Evolutionary conservation across 2,797 vertebrate genomes (phyloP).

Genomic region (Lophura swinhoii): DNA sequence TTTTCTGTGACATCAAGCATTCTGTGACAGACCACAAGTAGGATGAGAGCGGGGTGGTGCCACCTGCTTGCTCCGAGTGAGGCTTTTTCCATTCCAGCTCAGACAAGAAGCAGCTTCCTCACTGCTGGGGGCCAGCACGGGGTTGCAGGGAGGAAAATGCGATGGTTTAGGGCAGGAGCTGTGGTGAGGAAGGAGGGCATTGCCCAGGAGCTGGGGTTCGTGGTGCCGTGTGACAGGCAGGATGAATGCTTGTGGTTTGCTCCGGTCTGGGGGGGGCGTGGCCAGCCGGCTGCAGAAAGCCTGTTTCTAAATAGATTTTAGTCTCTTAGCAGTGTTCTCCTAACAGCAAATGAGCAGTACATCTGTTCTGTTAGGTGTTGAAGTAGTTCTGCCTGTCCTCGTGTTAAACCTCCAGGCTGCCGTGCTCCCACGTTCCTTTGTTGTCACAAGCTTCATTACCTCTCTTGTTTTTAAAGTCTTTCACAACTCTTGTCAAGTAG

Average conservation of each 20-base stretch:
- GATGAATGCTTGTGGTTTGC: too few species aligned
- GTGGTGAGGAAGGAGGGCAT: not conserved
- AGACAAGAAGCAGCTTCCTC: not conserved
- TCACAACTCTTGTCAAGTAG: accelerated
- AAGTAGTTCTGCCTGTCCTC: not conserved
- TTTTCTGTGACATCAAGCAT: not conserved
- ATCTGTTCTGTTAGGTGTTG: not conserved
- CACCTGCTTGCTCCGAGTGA: too few species aligned
- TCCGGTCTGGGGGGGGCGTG: not conserved
- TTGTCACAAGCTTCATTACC: not conserved
- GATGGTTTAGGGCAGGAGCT: not conserved
- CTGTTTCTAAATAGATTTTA: not conserved
- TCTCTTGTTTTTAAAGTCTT: not conserved
- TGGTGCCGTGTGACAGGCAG: not conserved
- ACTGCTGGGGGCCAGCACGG: accelerated
- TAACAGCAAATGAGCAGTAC: not conserved
- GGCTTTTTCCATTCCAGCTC: not conserved
- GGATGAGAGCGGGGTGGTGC: not conserved
- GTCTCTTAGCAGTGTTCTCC: not conserved
- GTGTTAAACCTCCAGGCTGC: not conserved
- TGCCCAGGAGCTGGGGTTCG: not conserved
- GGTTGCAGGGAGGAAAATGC: too few species aligned
- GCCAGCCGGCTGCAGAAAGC: not conserved
- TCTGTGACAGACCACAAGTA: accelerated
- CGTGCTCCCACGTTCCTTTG: not conserved